Percentiles rank a stretch among this genome's conserved stretches.
phyloP scores from a whole-genome alignment of 2,888 invertebrate species.

The Nemotelus pantherinus region DNA sequence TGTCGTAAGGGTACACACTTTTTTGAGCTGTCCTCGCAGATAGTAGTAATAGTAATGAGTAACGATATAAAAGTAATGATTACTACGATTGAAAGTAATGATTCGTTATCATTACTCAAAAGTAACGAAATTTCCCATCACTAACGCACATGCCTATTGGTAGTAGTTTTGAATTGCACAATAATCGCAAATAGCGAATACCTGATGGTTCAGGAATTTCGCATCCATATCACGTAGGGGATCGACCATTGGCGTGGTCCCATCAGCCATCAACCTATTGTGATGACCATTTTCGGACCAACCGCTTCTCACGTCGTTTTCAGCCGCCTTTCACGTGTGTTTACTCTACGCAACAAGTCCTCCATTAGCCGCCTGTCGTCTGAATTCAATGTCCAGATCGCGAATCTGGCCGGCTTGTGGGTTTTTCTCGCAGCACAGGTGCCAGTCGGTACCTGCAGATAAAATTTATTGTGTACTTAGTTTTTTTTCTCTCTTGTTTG shows the following conservation, averaged over 20 bases:
- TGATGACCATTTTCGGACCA: slow-evolving; percentile 2
- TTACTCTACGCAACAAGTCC: slow-evolving; percentile 20
- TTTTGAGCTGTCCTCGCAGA: too few relatives aligned
- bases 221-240: slow-evolving; percentile 34
- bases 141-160: too few relatives aligned
- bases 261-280: not conserved
- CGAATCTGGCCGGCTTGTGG: not conserved
- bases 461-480: slow-evolving; percentile 5
- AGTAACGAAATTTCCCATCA: too few relatives aligned
- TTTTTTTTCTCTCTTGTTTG: not conserved
- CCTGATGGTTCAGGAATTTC: slow-evolving; percentile 3
- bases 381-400: not conserved
- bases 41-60: too few relatives aligned
- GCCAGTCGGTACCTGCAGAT: slow-evolving; percentile 37
- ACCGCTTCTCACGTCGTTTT: not conserved
- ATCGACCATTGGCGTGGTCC: slow-evolving; percentile 28
- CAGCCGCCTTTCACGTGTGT: slow-evolving; percentile 35
- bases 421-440: slow-evolving; percentile 18
- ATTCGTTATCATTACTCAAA: too few relatives aligned
- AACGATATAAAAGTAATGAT: too few relatives aligned
- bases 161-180: too few relatives aligned
- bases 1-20: too few relatives aligned
- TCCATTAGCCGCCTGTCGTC: not conserved
- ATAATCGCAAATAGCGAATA: too few relatives aligned
- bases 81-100: too few relatives aligned